phyloP scores from a whole-genome alignment of 2,888 invertebrate genomes.

The Epinotia ramella region DNA sequence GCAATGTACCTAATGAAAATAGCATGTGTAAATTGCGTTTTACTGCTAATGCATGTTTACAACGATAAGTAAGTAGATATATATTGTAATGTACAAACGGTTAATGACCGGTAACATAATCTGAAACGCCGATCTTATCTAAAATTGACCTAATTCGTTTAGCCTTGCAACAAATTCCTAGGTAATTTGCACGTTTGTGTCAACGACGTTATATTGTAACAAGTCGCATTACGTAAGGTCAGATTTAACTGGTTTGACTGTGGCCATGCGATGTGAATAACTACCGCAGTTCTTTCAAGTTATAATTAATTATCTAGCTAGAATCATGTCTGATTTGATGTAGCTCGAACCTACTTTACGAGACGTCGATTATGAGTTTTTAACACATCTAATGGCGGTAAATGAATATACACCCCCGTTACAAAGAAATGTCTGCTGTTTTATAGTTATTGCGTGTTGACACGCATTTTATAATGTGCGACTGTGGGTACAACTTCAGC shows the following conservation, averaged over 20 bases:
- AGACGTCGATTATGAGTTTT: not conserved
- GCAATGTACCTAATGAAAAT: too few species aligned
- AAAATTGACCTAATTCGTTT: too few species aligned
- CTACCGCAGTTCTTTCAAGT: too few species aligned
- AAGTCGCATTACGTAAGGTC: not conserved
- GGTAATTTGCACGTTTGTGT: too few species aligned
- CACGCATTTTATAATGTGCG: not conserved
- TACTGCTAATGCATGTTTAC: too few species aligned
- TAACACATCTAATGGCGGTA: not conserved
- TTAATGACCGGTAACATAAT: too few species aligned
- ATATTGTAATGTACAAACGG: too few species aligned
- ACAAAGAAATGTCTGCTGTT: not conserved
- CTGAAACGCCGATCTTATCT: too few species aligned
- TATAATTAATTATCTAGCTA: not conserved
- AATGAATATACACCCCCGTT: not conserved
- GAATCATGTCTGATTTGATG: not conserved
- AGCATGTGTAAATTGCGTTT: too few species aligned
- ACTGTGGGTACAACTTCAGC: not conserved
- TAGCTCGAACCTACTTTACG: not conserved
- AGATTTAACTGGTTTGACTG: not conserved
- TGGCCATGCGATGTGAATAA: not conserved
- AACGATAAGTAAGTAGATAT: too few species aligned
- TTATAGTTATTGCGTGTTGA: not conserved
- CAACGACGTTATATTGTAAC: not conserved
- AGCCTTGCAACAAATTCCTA: not conserved